Evolutionary conservation across 2,797 vertebrate genomes (phyloP).

Genomic region (Scarus forsteni): DNA sequence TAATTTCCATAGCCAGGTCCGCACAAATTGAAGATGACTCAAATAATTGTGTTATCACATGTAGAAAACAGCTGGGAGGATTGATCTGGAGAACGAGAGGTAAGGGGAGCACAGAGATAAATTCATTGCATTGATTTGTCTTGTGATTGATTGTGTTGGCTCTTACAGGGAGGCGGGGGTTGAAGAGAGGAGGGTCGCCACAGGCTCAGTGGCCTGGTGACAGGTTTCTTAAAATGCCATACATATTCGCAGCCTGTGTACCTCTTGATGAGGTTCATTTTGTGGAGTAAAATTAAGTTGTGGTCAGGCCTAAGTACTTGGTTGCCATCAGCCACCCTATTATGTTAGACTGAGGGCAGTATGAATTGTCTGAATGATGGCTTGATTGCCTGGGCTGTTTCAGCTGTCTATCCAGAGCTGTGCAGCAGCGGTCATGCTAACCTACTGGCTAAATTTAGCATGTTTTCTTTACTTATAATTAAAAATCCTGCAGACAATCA

Average conservation of each 20-base stretch:
- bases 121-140: conserved; percentile 70
- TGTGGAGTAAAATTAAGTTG: conserved; percentile 16
- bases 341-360: conserved; percentile 12
- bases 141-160: conserved; percentile 62
- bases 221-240: conserved; percentile 31
- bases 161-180: conserved; percentile 33
- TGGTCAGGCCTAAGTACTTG: neutral
- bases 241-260: conserved; percentile 17
- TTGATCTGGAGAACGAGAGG: conserved; percentile 44
- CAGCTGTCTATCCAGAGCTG: conserved; percentile 4
- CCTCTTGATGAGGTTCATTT: neutral
- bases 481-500: neutral
- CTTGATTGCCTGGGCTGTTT: conserved; percentile 23
- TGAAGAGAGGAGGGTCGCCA: conserved; percentile 12
- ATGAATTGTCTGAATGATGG: conserved; percentile 27
- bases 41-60: conserved; percentile 56
- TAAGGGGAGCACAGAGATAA: conserved; percentile 52
- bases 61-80: conserved; percentile 40
- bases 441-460: too few species aligned
- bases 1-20: conserved; percentile 39
- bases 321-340: conserved; percentile 7
- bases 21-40: conserved; percentile 29
- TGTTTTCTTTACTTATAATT: neutral
- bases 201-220: conserved; percentile 28
- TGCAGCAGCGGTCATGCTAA: neutral